Conservation (phyloP, 2,113 vertebrate species). For the Origma solitaria region DNA sequence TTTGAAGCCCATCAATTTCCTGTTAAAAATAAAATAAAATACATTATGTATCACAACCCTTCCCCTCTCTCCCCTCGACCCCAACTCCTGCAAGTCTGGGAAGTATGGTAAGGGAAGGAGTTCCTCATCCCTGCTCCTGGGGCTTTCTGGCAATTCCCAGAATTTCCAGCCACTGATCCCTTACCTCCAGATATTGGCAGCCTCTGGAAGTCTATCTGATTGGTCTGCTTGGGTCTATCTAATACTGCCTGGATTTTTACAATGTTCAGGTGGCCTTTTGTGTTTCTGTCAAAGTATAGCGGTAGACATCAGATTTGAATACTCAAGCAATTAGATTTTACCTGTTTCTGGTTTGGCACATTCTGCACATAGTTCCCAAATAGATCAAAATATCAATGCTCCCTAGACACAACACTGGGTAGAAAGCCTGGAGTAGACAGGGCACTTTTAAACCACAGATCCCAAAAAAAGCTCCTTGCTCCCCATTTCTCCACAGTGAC, state of each 20-base stretch:
- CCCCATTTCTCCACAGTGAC: rapidly evolving
- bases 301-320: not conserved
- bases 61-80: rapidly evolving
- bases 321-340: not conserved
- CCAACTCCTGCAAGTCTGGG: not conserved
- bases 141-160: not conserved
- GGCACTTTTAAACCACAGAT: not conserved
- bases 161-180: not conserved
- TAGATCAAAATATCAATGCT: not conserved
- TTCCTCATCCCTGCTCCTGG: not conserved
- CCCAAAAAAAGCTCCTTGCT: not conserved
- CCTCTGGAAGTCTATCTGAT: not conserved
- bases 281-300: not conserved
- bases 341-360: not conserved
- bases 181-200: not conserved
- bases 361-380: not conserved
- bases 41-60: not conserved
- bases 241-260: not conserved
- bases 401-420: not conserved
- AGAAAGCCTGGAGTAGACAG: not conserved
- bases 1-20: not conserved
- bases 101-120: not conserved
- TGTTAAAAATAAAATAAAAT: not conserved
- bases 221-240: not conserved
- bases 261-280: not conserved